phyloP scores from a whole-genome alignment of 2,888 invertebrate genomes.

The Aspidiotus rigidus region DNA sequence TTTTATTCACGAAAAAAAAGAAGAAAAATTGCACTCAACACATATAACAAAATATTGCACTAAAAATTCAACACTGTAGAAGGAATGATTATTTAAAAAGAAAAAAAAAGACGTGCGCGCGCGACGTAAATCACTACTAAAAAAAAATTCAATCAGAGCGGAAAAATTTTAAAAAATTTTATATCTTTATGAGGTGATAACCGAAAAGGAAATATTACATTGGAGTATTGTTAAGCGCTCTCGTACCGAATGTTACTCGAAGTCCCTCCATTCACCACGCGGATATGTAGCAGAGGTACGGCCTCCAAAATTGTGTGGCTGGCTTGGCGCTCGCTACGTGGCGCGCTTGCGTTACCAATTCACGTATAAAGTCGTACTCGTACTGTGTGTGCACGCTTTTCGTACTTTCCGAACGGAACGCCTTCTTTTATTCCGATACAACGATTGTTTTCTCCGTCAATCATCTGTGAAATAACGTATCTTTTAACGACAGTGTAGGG shows the following conservation, averaged over 20 bases:
- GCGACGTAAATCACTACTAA: neutral
- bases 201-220: neutral
- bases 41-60: too few relatives aligned
- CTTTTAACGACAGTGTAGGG: conserved; percentile 1
- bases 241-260: conserved; percentile 23
- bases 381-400: conserved; percentile 10
- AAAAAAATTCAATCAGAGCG: too few relatives aligned
- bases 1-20: too few relatives aligned
- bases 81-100: neutral
- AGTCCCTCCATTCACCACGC: conserved; percentile 14
- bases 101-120: neutral
- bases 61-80: too few relatives aligned
- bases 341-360: conserved; percentile 23
- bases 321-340: conserved; percentile 22
- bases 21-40: too few relatives aligned
- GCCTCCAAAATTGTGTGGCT: conserved; percentile 32
- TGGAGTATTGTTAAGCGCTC: neutral
- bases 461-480: conserved; percentile 29
- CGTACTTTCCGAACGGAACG: conserved; percentile 15
- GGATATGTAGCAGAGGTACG: conserved; percentile 12
- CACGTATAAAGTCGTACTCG: neutral
- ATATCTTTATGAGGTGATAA: neutral
- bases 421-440: conserved; percentile 25
- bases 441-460: conserved; percentile 28
- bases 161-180: neutral